These are phyloP conservation scores for Pantherophis vulpinus DNA, from an alignment of 2,797 vertebrate species.

Conservation along the genomic window DNA sequence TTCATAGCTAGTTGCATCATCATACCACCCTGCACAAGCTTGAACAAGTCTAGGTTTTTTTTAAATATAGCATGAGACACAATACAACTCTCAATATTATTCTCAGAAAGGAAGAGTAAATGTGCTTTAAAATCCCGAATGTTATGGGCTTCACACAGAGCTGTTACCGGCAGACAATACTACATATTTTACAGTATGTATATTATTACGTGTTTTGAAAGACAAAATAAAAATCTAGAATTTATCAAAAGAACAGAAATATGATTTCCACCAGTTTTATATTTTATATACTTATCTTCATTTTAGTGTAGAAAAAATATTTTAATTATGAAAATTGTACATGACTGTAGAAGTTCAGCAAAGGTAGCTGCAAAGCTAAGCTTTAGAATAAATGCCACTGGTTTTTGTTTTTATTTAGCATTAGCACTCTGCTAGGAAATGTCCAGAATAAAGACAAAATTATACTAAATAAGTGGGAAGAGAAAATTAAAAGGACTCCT, in stretches of 20 bases:
- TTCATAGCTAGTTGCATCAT: background rate
- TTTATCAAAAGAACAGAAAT: background rate
- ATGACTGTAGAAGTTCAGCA: background rate
- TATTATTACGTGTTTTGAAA: background rate
- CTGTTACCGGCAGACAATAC: constrained; percentile 51
- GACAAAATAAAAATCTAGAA: background rate
- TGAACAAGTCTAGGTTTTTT: background rate
- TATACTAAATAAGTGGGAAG: background rate
- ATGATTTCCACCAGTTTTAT: background rate
- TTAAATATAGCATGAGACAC: constrained; percentile 14
- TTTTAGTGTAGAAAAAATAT: background rate
- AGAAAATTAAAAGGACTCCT: background rate
- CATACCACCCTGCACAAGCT: background rate
- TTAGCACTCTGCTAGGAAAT: background rate
- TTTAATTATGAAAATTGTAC: background rate
- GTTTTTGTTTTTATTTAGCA: background rate
- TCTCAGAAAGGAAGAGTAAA: background rate
- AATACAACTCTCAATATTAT: background rate
- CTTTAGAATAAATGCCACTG: background rate
- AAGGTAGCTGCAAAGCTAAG: background rate
- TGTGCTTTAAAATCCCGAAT: background rate
- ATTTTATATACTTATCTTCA: background rate
- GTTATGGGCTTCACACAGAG: constrained; percentile 13
- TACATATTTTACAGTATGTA: background rate
- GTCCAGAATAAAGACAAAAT: background rate